phyloP scores from a whole-genome alignment of 2,113 vertebrate genomes.

The Taxidea taxus region DNA sequence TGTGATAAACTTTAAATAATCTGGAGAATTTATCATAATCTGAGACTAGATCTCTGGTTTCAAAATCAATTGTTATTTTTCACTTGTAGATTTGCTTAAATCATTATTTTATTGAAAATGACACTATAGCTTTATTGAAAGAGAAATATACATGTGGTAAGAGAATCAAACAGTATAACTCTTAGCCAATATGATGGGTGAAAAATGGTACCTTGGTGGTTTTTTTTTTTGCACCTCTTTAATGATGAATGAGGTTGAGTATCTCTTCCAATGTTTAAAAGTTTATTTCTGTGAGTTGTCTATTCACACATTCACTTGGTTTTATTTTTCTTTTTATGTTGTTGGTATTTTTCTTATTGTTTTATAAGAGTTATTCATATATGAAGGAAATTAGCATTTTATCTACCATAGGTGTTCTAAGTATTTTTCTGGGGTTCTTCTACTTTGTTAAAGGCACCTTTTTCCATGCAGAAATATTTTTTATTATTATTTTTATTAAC shows the following conservation, averaged over 20 bases:
- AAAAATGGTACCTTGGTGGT: neutral
- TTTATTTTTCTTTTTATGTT: neutral
- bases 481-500: neutral
- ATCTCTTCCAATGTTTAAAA: neutral
- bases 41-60: neutral
- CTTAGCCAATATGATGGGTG: neutral
- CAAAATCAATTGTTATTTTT: slow-evolving; percentile 6
- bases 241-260: neutral
- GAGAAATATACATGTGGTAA: neutral
- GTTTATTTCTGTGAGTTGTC: neutral
- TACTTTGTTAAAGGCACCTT: neutral
- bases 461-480: neutral
- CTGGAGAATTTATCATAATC: neutral
- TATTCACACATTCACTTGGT: neutral
- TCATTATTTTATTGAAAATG: neutral
- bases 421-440: neutral
- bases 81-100: neutral
- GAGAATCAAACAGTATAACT: neutral
- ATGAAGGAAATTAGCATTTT: neutral
- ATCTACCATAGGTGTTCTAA: neutral
- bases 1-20: neutral
- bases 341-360: neutral
- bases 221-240: neutral
- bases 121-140: neutral
- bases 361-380: neutral